A percentile compares a stretch with the other conserved stretches of the same genome.
These are phyloP conservation scores for Diarsia dahlii DNA, from an alignment of 2,888 invertebrate species.

Conservation along the genomic window DNA sequence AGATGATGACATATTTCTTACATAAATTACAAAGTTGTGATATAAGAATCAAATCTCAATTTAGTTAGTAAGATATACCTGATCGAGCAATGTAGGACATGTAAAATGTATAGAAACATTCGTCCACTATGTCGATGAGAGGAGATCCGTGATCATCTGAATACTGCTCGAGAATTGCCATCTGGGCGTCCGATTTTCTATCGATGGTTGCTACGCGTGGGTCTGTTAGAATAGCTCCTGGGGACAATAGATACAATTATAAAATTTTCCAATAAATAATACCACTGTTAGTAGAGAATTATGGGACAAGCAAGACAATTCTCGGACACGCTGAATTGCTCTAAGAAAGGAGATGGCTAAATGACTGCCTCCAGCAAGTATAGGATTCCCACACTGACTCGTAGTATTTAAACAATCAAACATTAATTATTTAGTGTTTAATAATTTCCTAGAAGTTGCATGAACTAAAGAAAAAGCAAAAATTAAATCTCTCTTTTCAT, in stretches of 20 bases:
- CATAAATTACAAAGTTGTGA: neutral
- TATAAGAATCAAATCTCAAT: too few species aligned
- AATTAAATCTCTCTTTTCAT: too few species aligned
- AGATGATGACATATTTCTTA: neutral
- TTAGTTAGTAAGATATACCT: constrained; percentile 59
- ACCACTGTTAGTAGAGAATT: too few species aligned
- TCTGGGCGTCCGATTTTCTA: constrained; percentile 69
- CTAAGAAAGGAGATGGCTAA: too few species aligned
- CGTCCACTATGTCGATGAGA: constrained; percentile 69
- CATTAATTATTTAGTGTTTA: too few species aligned
- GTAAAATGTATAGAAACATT: constrained; percentile 71
- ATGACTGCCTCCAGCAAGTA: too few species aligned
- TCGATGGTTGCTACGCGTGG: constrained; percentile 64
- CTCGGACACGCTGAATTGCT: too few species aligned
- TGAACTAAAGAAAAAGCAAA: too few species aligned
- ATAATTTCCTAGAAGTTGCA: too few species aligned
- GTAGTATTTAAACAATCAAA: too few species aligned
- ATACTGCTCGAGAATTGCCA: constrained; percentile 67
- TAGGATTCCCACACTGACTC: too few species aligned
- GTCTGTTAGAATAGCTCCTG: constrained; percentile 64
- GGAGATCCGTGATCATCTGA: constrained; percentile 67
- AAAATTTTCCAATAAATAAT: neutral
- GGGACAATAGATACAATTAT: constrained; percentile 4
- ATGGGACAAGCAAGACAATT: too few species aligned
- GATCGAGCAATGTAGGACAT: constrained; percentile 72